These are phyloP conservation scores for Callipepla californica DNA, from an alignment of 2,113 vertebrate species.

Conservation along the genomic window DNA sequence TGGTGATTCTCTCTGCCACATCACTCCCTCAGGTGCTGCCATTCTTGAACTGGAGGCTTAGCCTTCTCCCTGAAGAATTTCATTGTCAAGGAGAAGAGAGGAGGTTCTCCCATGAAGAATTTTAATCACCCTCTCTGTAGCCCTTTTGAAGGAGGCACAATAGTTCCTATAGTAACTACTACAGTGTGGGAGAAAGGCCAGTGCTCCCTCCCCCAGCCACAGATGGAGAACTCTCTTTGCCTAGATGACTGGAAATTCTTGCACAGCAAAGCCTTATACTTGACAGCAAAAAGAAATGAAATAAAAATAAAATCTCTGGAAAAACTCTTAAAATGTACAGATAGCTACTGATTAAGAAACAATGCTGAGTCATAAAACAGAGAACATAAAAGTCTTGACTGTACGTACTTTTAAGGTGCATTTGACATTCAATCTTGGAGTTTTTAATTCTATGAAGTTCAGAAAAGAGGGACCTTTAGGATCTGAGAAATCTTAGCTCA, in stretches of 20 bases:
- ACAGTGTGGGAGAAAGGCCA: conserved; percentile 58
- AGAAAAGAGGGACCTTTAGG: not conserved
- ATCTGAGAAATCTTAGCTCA: not conserved
- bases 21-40: conserved; percentile 61
- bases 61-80: conserved; percentile 54
- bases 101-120: conserved; percentile 61
- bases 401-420: not conserved
- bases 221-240: conserved; percentile 53
- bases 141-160: conserved; percentile 48
- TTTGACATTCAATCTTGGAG: not conserved
- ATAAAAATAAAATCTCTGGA: not conserved
- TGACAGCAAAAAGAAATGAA: not conserved
- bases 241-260: conserved; percentile 63
- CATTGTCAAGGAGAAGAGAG: conserved; percentile 51
- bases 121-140: conserved; percentile 54
- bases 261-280: conserved; percentile 42
- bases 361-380: not conserved
- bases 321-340: not conserved
- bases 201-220: conserved; percentile 40
- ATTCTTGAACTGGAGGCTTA: conserved; percentile 61
- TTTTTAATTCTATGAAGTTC: not conserved
- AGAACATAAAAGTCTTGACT: not conserved
- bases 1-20: conserved; percentile 34
- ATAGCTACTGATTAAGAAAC: not conserved
- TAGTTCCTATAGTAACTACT: conserved; percentile 59